Conservation (phyloP, 2,797 vertebrate genomes). For the Lepus townsendii region DNA sequence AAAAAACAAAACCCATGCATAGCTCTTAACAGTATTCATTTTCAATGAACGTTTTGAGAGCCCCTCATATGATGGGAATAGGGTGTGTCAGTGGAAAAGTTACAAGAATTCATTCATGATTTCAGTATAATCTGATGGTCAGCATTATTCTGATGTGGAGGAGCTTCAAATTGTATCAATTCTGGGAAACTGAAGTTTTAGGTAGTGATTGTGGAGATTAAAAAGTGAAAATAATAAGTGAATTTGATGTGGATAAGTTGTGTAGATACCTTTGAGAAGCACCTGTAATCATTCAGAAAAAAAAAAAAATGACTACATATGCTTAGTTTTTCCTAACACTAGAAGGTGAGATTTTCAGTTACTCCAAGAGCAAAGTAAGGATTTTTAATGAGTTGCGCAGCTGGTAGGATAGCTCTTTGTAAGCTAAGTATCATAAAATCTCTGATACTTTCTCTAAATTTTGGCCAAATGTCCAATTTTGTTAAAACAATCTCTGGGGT, state of each 20-base stretch:
- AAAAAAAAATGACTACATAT: background rate
- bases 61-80: background rate
- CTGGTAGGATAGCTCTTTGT: background rate
- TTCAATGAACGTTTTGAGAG: background rate
- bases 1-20: too few species aligned
- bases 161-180: background rate
- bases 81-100: background rate
- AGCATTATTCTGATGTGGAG: background rate
- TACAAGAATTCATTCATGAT: background rate
- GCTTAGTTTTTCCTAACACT: background rate
- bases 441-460: background rate
- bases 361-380: background rate
- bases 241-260: background rate
- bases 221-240: slow-evolving; percentile 28
- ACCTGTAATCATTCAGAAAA: background rate
- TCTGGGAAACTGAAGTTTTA: background rate
- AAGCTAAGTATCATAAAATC: background rate
- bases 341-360: background rate
- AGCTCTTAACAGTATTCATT: too few species aligned
- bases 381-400: slow-evolving; percentile 6
- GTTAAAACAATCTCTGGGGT: background rate
- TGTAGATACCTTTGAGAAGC: background rate
- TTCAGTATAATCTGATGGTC: background rate
- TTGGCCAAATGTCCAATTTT: slow-evolving; percentile 10
- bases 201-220: background rate